Evolutionary conservation across 2,888 invertebrate genomes (phyloP).

Genomic region (Caradrina kadenii): DNA sequence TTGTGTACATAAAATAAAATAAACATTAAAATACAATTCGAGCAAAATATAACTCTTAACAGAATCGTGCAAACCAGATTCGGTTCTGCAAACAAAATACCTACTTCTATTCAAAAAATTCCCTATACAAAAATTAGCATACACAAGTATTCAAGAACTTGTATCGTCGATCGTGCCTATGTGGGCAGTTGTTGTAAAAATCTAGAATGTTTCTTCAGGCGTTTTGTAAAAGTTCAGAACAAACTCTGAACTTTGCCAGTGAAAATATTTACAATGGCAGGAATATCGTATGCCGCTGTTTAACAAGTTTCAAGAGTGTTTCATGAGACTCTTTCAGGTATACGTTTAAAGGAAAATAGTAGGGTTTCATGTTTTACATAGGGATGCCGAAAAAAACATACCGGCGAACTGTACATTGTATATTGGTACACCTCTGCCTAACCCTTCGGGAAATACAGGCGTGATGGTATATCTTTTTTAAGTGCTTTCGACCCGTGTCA

Average conservation of each 20-base stretch:
- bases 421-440: no score
- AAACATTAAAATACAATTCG: no score
- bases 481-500: not conserved
- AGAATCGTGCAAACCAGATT: not conserved
- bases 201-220: conserved; percentile 47
- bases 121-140: conserved; percentile 1
- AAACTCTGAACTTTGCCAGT: conserved; percentile 36
- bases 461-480: no score
- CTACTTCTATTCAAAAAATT: not conserved
- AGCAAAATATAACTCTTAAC: not conserved
- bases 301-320: conserved; percentile 27
- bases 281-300: conserved; percentile 41
- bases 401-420: no score
- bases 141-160: conserved; percentile 33
- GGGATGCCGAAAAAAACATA: no score
- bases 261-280: conserved; percentile 54
- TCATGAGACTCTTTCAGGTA: conserved; percentile 8
- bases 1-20: no score
- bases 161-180: conserved; percentile 14
- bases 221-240: conserved; percentile 28
- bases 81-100: conserved; percentile 6
- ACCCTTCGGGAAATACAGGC: no score
- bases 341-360: not conserved
- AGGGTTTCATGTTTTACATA: not conserved
- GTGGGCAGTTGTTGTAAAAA: conserved; percentile 24